Base-by-base conservation (phyloP, 2,113 vertebrate genomes). In the Tychaedon coryphoeus region DNA sequence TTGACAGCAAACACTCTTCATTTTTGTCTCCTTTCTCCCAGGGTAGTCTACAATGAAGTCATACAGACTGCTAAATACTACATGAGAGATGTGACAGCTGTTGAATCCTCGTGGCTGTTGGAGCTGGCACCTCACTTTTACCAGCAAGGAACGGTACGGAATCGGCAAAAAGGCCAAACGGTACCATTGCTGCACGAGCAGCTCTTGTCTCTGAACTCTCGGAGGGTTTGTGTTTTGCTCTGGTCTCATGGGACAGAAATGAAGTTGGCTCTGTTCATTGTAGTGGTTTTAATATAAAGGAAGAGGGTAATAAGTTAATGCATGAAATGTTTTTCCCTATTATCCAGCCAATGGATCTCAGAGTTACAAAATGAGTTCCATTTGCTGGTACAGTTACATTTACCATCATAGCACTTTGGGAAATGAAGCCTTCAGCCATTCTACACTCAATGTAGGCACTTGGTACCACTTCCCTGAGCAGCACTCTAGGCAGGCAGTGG, bases 51-150 rank as follows among this genome's bases (percentile, higher is more conserved):
- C 97, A 99, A 99, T 50, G 99, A 99, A 96, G 98, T 99, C 69
- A 98, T 99, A 82, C 99, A 99, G 90, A 99, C 99, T 19, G 97
- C 98, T 28, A 99, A 99, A 78, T 99, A 99, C 84, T 99, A 98
- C 96, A 99, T 99, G 99, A 98, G 99, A 23, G 99, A 99, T 25
- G 99, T 99, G 98, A 99, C 99, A 24, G 99, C 99, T 1, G 98
- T 99, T 5, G 99, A 99, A 73, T 99, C 99, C 2, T 97, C 99
- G 5, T 99, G 99, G 99, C 97, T 99, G 93, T 94, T 99, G 96
- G 99, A 99, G 90, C 95, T 99, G 97, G 99, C 99, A 0, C 99
- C 99, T 45, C 99, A 99, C 96, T 99, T 99, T 62, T 99, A 99
- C 96, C 99, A 99, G 94, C 99, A 99, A 98, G 99, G 99, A 95